Evolutionary conservation across 1,140 invertebrate genomes (phyloP).

Genomic region (Zaprionus ghesquierei): DNA sequence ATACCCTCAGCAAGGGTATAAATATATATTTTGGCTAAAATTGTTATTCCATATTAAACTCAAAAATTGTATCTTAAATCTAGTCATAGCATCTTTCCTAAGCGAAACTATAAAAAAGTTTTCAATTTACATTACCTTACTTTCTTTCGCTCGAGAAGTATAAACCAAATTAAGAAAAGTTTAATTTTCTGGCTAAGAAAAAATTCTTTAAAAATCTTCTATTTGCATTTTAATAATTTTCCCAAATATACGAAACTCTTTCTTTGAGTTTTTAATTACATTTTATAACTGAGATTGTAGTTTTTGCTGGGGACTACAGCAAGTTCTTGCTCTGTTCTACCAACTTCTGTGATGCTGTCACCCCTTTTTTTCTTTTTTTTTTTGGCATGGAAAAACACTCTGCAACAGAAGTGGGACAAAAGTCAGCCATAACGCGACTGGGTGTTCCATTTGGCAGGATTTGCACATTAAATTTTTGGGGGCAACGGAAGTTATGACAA

Average conservation of each 20-base stretch:
- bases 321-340: neutral
- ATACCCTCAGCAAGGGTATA: no score
- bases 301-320: neutral
- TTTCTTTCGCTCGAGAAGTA: no score
- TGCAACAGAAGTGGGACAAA: constrained; percentile 12
- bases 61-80: no score
- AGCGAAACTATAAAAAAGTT: no score
- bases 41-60: no score
- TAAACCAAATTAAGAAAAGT: neutral
- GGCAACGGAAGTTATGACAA: constrained; percentile 21
- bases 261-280: neutral
- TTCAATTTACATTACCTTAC: no score
- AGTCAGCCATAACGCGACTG: neutral
- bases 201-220: no score
- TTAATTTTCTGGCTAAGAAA: neutral
- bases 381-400: constrained; percentile 7
- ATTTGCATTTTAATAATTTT: neutral
- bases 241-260: neutral
- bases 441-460: constrained; percentile 27
- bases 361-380: constrained; percentile 1
- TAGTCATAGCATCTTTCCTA: no score
- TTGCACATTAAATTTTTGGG: constrained; percentile 22
- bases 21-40: no score
- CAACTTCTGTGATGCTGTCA: constrained; percentile 1
- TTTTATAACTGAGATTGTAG: neutral